Conservation (phyloP, 1,140 invertebrate genomes). For the Ceratoteleas bidentatus region DNA sequence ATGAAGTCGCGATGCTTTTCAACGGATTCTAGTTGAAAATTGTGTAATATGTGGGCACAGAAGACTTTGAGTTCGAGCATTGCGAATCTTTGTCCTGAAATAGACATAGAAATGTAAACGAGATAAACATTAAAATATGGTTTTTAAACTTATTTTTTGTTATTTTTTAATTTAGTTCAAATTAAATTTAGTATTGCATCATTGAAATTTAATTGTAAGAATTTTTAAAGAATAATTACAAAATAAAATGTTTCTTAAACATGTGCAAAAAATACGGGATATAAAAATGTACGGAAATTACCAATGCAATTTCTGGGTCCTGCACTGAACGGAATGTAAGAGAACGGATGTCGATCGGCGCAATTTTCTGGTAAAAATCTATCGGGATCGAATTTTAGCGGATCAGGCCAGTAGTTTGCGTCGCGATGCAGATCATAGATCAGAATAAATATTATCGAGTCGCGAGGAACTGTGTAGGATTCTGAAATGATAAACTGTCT, state of each 20-base stretch:
- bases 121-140: too few relatives aligned
- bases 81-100: slow-evolving; percentile 89
- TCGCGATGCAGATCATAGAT: neutral
- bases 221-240: too few relatives aligned
- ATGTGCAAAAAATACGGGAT: too few relatives aligned
- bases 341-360: neutral
- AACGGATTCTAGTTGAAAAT: slow-evolving; percentile 82
- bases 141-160: too few relatives aligned
- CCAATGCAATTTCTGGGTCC: neutral
- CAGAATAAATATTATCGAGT: neutral
- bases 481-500: too few relatives aligned
- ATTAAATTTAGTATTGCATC: too few relatives aligned
- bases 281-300: too few relatives aligned
- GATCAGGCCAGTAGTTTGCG: neutral
- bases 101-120: too few relatives aligned
- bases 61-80: slow-evolving; percentile 88
- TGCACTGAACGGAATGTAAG: neutral
- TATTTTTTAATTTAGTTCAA: too few relatives aligned
- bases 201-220: too few relatives aligned
- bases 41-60: slow-evolving; percentile 84
- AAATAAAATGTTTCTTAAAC: too few relatives aligned
- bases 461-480: too few relatives aligned
- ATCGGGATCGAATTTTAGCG: neutral
- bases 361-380: neutral
- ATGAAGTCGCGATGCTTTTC: slow-evolving; percentile 67